Base-by-base conservation (phyloP, 1,140 invertebrate genomes). In the Heliconius himera region DNA sequence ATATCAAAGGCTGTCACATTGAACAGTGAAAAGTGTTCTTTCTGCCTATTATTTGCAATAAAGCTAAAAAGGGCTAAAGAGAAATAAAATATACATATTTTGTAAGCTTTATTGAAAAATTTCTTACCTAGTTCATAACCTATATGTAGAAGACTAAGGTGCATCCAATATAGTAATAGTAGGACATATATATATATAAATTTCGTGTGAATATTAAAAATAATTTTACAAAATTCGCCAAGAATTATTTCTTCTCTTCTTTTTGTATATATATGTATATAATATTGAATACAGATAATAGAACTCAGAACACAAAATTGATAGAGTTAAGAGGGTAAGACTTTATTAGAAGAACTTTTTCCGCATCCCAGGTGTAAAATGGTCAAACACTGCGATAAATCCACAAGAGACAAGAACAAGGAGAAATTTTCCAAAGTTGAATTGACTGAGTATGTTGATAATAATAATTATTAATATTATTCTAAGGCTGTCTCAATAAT, bases 21-120 rank as follows among this genome's bases (percentile, higher is more conserved):
- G 41, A 1, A 46, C 41, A 46, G 41, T 13, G 46, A 49, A 46
- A 46, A 49, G 46, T 16, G 16, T 49, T 18, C 13, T 49, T 22
- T 56, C 20, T 54, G 51, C 51, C 20, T 54, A 46, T 9, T 46
- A 13, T 11, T 11, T 1, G 49, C 41, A 51, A 51, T 51, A 20
- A 51, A 36, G 33, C 6, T 36, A 36, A 36, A 51, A 51, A 18
- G n/a, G 18, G 54, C 2, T 41, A 13, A 13, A 41, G 22, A 9
- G n/a, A 70, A 78, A 60, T 73, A 54, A 73, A 76, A 73, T 18
- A n/a, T 56, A 38, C 54, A 60, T 73, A 54, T 73, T 80, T 80
- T 80, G 79, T 83, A 85, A 82, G 80, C 80, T 87, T 85, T 87
- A 87, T 85, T 87, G 78, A 81, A 83, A 85, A 85, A 81, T 76